Conservation (phyloP, 2,888 invertebrate genomes). For the Meliscaeva auricollis region DNA sequence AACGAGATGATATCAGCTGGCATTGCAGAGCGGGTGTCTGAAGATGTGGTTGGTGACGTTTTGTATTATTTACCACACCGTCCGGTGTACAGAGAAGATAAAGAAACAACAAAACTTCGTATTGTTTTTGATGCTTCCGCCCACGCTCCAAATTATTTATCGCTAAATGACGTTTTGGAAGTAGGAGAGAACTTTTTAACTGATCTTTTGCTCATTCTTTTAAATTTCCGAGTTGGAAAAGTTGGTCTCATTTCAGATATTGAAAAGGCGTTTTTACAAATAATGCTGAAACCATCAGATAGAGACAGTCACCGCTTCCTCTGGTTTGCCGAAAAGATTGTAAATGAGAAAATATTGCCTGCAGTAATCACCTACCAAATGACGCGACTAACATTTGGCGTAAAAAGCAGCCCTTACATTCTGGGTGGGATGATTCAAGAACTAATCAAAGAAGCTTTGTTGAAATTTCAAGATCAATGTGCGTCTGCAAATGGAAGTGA, state of each 20-base stretch:
- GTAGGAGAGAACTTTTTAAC: slow-evolving; percentile 77
- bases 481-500: background rate
- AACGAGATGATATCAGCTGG: slow-evolving; percentile 39
- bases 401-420: slow-evolving; percentile 39
- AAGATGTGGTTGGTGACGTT: background rate
- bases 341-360: slow-evolving; percentile 37
- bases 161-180: slow-evolving; percentile 76
- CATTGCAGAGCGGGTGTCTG: slow-evolving; percentile 24
- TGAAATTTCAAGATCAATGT: background rate
- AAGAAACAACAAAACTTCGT: slow-evolving; percentile 51
- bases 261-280: slow-evolving; percentile 42
- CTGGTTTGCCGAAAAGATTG: slow-evolving; percentile 56
- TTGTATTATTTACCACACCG: slow-evolving; percentile 54
- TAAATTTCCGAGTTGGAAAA: slow-evolving; percentile 53
- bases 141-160: slow-evolving; percentile 55
- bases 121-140: slow-evolving; percentile 63
- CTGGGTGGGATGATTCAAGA: slow-evolving; percentile 27
- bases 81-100: slow-evolving; percentile 48
- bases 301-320: slow-evolving; percentile 73
- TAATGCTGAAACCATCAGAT: slow-evolving; percentile 75
- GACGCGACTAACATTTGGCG: slow-evolving; percentile 47
- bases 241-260: slow-evolving; percentile 65
- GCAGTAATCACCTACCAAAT: slow-evolving; percentile 47
- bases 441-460: slow-evolving; percentile 30
- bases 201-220: slow-evolving; percentile 65